Conservation (phyloP, 2,113 vertebrate species). For the Gymnorhina tibicen region DNA sequence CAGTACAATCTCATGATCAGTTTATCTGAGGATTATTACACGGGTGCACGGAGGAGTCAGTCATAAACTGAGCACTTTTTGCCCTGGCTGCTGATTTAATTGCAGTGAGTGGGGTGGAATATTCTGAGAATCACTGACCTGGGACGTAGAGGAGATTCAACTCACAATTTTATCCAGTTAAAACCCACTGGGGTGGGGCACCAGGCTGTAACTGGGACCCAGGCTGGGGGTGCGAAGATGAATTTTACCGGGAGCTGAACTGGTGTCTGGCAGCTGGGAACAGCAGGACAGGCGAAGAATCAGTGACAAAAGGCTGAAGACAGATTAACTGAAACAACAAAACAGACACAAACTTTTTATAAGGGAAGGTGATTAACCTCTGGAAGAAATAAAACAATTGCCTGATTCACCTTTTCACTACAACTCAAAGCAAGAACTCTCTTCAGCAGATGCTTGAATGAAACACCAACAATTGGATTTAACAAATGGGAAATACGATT, state of each 20-base stretch:
- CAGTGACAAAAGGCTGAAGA: background rate
- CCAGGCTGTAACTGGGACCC: background rate
- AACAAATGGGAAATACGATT: background rate
- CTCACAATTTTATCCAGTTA: background rate
- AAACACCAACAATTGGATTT: background rate
- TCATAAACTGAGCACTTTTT: background rate
- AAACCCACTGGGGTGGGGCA: background rate
- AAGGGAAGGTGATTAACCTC: background rate
- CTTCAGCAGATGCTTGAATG: background rate
- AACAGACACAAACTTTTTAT: background rate
- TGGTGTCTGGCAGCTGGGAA: background rate
- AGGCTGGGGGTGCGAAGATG: background rate
- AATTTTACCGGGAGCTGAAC: background rate
- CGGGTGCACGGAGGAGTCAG: background rate
- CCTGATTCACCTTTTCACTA: background rate
- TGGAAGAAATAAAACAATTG: background rate
- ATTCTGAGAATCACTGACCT: background rate
- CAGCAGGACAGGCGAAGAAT: background rate
- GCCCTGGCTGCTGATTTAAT: background rate
- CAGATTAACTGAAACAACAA: background rate
- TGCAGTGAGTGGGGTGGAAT: background rate
- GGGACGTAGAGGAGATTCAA: background rate
- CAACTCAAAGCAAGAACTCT: background rate
- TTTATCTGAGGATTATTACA: slow-evolving; percentile 58
- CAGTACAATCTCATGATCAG: slow-evolving; percentile 33